phyloP scores from a whole-genome alignment of 2,113 vertebrate genomes.

The Sarotherodon lohbergeri region DNA sequence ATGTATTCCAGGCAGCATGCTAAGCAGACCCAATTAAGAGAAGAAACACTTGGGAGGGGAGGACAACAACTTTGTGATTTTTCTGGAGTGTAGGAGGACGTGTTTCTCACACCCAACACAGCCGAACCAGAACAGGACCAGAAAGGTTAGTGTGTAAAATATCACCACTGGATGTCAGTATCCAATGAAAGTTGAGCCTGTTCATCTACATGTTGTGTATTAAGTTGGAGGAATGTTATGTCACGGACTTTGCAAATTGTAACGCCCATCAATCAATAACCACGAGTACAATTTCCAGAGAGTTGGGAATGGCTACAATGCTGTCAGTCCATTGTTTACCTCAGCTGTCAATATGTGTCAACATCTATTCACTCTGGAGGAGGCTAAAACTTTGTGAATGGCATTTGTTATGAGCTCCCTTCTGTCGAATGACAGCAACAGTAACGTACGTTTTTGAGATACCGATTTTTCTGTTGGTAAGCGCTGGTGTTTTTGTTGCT shows the following conservation, averaged over 20 bases:
- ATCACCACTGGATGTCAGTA: not conserved
- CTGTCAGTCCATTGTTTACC: not conserved
- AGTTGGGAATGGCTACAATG: not conserved
- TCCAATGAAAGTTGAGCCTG: not conserved
- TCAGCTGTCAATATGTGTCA: not conserved
- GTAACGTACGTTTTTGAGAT: not conserved
- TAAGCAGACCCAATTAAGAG: not conserved
- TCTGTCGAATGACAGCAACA: not conserved
- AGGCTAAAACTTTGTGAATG: not conserved
- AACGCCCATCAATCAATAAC: not conserved
- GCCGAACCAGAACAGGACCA: not conserved
- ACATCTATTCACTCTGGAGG: not conserved
- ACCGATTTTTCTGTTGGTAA: not conserved
- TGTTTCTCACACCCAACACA: not conserved
- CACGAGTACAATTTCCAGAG: not conserved
- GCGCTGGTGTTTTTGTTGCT: not conserved
- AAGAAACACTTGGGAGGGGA: not conserved
- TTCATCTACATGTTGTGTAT: not conserved
- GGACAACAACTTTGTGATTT: not conserved
- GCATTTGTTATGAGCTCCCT: not conserved
- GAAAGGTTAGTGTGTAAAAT: not conserved
- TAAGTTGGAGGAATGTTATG: not conserved
- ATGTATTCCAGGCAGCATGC: not conserved
- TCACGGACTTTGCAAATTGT: not conserved
- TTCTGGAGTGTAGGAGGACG: not conserved